Conservation (phyloP, 1,140 invertebrate species). For the Drosophila burlai region DNA sequence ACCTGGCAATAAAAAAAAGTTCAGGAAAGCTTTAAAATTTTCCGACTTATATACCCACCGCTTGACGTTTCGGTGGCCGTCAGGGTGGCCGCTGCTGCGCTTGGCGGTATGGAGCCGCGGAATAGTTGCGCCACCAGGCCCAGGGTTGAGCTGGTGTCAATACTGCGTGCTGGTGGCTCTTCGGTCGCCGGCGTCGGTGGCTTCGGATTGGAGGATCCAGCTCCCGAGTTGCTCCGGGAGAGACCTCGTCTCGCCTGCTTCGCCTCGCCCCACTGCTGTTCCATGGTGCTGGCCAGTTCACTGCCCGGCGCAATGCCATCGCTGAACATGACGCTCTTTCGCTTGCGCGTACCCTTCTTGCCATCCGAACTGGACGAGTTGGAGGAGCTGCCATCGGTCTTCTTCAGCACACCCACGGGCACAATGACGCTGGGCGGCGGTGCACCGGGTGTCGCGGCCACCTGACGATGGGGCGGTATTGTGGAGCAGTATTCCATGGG, state of each 20-base stretch:
- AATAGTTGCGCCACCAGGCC: slow-evolving; percentile 77
- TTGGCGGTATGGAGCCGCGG: slow-evolving; percentile 78
- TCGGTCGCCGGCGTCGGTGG: slow-evolving; percentile 60
- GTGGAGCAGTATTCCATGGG: slow-evolving; percentile 96
- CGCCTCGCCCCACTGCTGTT: slow-evolving; percentile 76
- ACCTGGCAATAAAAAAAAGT: slow-evolving; percentile 5
- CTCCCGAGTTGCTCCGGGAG: slow-evolving; percentile 50
- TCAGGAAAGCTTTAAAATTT: too few species aligned
- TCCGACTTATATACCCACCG: slow-evolving; percentile 1
- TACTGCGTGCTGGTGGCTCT: slow-evolving; percentile 54
- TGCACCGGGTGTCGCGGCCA: slow-evolving; percentile 86
- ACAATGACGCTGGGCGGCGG: slow-evolving; percentile 93
- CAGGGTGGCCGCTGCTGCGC: slow-evolving; percentile 70
- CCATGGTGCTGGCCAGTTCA: slow-evolving; percentile 90
- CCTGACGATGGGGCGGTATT: slow-evolving; percentile 92
- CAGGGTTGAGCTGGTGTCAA: slow-evolving; percentile 65
- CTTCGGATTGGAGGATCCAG: slow-evolving; percentile 51
- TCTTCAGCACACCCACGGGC: slow-evolving; percentile 93
- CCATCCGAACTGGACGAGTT: slow-evolving; percentile 76
- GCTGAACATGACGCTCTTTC: slow-evolving; percentile 95
- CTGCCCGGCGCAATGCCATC: slow-evolving; percentile 96
- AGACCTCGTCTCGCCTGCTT: slow-evolving; percentile 72
- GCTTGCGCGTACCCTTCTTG: slow-evolving; percentile 86
- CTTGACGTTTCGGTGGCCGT: slow-evolving; percentile 49
- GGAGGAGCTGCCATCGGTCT: slow-evolving; percentile 87